Evolutionary conservation across 92 coral and sea anemone genomes (phyloP).

Genomic region (Paramuricea clavata): DNA sequence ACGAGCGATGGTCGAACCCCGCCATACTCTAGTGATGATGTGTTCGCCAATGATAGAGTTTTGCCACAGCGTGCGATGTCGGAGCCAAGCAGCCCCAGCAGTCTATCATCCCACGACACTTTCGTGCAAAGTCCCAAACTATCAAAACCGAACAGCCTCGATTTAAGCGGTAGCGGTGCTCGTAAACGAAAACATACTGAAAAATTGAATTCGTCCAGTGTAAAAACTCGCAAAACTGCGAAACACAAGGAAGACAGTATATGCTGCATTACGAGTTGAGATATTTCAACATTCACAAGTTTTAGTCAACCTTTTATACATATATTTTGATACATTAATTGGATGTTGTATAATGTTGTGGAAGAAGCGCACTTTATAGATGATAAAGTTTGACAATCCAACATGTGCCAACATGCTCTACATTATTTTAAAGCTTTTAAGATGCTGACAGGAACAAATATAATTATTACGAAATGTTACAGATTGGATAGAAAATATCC

Average conservation of each 20-base stretch:
- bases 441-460: background rate
- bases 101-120: slow-evolving; percentile 35
- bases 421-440: background rate
- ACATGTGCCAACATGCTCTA: background rate
- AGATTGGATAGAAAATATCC: too few relatives aligned
- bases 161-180: slow-evolving; percentile 38
- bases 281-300: background rate
- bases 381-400: too few relatives aligned
- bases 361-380: background rate
- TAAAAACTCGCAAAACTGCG: slow-evolving; percentile 17
- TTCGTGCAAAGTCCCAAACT: slow-evolving; percentile 42
- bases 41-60: background rate
- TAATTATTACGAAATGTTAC: too few relatives aligned
- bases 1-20: slow-evolving; percentile 17
- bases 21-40: slow-evolving; percentile 18
- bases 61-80: slow-evolving; percentile 20
- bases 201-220: background rate
- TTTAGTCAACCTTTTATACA: background rate
- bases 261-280: slow-evolving; percentile 45
- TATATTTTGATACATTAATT: too few relatives aligned
- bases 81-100: slow-evolving; percentile 52
- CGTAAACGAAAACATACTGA: slow-evolving; percentile 45
- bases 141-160: slow-evolving; percentile 49
- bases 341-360: background rate
- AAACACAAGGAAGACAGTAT: slow-evolving; percentile 24